phyloP scores from a whole-genome alignment of 2,113 vertebrate genomes.

The Smithornis capensis region DNA sequence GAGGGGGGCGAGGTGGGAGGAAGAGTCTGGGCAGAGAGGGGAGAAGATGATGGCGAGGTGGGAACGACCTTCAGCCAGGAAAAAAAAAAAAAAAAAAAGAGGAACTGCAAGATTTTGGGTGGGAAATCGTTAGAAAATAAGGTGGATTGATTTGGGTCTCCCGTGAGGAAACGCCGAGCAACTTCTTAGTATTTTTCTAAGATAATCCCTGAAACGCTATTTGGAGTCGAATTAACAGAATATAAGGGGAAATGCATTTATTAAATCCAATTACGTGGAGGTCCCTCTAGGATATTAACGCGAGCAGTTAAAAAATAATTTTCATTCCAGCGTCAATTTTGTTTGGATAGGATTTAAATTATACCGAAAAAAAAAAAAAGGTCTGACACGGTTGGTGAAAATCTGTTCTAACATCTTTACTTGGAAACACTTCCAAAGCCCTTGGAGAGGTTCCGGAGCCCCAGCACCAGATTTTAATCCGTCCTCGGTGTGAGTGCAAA shows the following conservation, averaged over 20 bases:
- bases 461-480: not conserved
- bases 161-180: not conserved
- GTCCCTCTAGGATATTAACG: slow-evolving; percentile 58
- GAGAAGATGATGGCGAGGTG: slow-evolving; percentile 70
- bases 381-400: not conserved
- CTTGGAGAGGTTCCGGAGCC: not conserved
- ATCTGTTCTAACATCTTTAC: not conserved
- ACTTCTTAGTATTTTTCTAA: not conserved
- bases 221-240: slow-evolving; percentile 56
- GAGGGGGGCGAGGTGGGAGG: not conserved
- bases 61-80: slow-evolving; percentile 49
- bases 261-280: slow-evolving; percentile 66
- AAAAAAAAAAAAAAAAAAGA: not conserved
- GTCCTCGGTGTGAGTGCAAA: not conserved
- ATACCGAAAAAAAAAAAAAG: not conserved
- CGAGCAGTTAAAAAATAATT: slow-evolving; percentile 46
- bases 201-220: slow-evolving; percentile 56
- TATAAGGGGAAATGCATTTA: slow-evolving; percentile 47
- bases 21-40: slow-evolving; percentile 60
- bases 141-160: slow-evolving; percentile 28
- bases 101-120: not conserved
- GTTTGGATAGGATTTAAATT: slow-evolving; percentile 23
- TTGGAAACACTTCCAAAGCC: not conserved
- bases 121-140: not conserved
- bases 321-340: not conserved